Percentiles rank a stretch among this genome's conserved stretches.
These are phyloP conservation scores for Misgurnus anguillicaudatus DNA, from an alignment of 2,113 vertebrate genomes.

Conservation along the genomic window DNA sequence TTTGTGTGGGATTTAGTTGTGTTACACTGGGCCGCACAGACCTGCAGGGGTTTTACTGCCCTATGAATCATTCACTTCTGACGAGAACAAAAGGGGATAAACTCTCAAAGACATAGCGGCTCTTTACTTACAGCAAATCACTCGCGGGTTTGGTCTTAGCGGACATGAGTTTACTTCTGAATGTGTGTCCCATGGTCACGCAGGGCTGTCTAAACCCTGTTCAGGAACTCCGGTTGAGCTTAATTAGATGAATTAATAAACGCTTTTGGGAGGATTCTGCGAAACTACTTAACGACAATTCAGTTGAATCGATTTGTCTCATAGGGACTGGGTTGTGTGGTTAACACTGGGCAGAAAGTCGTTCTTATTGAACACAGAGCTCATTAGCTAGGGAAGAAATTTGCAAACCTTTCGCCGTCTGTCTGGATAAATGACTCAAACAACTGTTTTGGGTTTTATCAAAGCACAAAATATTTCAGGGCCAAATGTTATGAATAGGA, in stretches of 20 bases:
- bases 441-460: background rate
- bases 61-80: conserved; percentile 35
- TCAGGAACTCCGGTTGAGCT: background rate
- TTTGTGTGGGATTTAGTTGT: conserved; percentile 44
- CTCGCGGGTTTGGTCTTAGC: background rate
- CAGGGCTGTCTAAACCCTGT: conserved; percentile 23
- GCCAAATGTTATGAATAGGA: background rate
- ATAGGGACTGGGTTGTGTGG: conserved; percentile 13
- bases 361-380: conserved; percentile 5
- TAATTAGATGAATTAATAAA: conserved; percentile 35
- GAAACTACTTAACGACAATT: background rate
- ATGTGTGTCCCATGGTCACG: background rate
- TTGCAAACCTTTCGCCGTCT: background rate
- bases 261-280: background rate
- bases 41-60: conserved; percentile 31
- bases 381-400: background rate
- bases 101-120: background rate
- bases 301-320: conserved; percentile 15
- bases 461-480: background rate
- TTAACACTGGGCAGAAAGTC: conserved; percentile 14
- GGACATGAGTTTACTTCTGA: background rate
- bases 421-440: background rate
- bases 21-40: conserved; percentile 24
- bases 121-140: conserved; percentile 10
- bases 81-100: conserved; percentile 40